Percentiles rank a stretch among this genome's conserved stretches.
Conservation (phyloP, 1,140 invertebrate species). For the Calephelis virginiensis region DNA sequence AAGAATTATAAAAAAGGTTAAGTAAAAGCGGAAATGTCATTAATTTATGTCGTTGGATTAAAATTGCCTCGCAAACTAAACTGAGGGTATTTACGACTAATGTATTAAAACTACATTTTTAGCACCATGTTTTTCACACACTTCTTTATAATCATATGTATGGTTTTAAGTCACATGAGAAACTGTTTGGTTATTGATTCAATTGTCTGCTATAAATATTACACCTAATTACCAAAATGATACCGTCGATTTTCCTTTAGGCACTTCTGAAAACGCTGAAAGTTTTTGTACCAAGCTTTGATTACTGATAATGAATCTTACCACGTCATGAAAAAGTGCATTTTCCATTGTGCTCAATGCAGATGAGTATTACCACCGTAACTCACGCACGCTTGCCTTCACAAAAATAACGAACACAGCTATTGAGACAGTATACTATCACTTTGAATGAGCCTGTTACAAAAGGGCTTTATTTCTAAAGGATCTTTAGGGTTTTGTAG, state of each 20-base stretch:
- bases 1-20: too few species aligned
- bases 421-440: constrained; percentile 42
- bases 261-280: constrained; percentile 20
- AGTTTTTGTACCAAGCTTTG: constrained; percentile 28
- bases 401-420: constrained; percentile 76
- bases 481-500: constrained; percentile 31
- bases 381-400: constrained; percentile 71
- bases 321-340: constrained; percentile 29
- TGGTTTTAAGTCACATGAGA: not conserved
- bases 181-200: not conserved
- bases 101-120: too few species aligned
- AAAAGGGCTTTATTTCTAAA: constrained; percentile 53
- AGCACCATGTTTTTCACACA: too few species aligned
- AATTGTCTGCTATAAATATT: not conserved
- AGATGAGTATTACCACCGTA: constrained; percentile 27
- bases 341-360: constrained; percentile 27
- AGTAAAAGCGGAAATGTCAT: too few species aligned
- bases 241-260: constrained; percentile 36
- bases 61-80: too few species aligned
- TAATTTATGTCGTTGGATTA: too few species aligned
- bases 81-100: too few species aligned
- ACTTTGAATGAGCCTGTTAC: constrained; percentile 32
- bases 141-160: not conserved
- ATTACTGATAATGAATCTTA: constrained; percentile 19
- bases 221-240: constrained; percentile 13